Percentiles rank a stretch among this genome's conserved stretches.
These are phyloP conservation scores for Burhinus oedicnemus DNA, from an alignment of 2,113 vertebrate genomes.

Conservation along the genomic window DNA sequence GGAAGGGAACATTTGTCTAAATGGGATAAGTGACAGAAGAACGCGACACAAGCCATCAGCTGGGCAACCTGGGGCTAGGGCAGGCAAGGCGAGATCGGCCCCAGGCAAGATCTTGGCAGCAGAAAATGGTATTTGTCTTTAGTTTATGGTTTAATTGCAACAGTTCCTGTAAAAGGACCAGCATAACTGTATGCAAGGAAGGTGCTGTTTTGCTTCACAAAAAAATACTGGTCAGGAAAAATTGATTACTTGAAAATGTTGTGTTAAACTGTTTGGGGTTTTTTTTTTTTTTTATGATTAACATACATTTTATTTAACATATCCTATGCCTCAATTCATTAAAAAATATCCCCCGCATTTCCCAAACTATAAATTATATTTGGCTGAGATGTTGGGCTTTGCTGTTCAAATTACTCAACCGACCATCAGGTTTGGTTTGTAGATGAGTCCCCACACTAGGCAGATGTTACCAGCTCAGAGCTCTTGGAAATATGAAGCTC, in stretches of 20 bases:
- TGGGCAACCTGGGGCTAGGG: not conserved
- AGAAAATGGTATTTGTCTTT: not conserved
- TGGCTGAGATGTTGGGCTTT: rapidly evolving
- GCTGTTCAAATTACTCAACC: not conserved
- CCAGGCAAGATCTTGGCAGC: not conserved
- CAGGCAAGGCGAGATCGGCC: not conserved
- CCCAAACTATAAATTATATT: not conserved
- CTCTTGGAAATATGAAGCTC: not conserved
- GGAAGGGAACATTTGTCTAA: not conserved
- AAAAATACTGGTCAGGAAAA: not conserved
- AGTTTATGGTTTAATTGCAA: not conserved
- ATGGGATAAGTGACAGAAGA: not conserved
- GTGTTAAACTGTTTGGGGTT: too few species aligned
- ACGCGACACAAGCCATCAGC: rapidly evolving
- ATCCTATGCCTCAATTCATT: not conserved
- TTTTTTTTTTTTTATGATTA: not conserved
- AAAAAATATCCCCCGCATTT: not conserved
- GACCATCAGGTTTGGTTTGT: not conserved
- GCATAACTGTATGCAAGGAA: rapidly evolving
- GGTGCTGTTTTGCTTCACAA: not conserved
- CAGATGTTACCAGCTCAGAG: not conserved
- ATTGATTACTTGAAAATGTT: rapidly evolving
- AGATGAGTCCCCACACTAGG: not conserved
- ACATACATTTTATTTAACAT: not conserved
- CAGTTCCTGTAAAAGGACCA: not conserved